phyloP scores from a whole-genome alignment of 2,888 invertebrate genomes.

The Carabus problematicus region DNA sequence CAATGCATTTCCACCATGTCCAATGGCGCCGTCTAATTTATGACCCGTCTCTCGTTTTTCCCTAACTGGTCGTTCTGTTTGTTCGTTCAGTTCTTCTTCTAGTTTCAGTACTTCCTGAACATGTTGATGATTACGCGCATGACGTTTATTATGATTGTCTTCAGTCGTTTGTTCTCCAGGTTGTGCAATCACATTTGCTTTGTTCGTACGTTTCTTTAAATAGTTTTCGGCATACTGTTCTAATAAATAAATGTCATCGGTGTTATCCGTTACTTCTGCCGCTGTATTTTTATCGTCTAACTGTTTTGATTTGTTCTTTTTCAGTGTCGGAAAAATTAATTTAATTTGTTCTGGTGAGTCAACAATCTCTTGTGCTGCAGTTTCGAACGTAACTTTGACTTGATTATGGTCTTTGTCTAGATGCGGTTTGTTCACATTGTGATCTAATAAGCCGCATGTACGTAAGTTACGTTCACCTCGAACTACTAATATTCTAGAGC shows the following conservation, averaged over 20 bases:
- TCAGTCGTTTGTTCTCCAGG: slow-evolving; percentile 25
- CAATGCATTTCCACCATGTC: slow-evolving; percentile 76
- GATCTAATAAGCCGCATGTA: slow-evolving; percentile 79
- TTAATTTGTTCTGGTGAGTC: slow-evolving; percentile 46
- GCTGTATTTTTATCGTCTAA: slow-evolving; percentile 39
- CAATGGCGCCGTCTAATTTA: slow-evolving; percentile 73
- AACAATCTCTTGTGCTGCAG: slow-evolving; percentile 61
- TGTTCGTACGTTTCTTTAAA: slow-evolving; percentile 47
- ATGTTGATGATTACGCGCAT: slow-evolving; percentile 43
- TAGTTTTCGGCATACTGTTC: slow-evolving; percentile 44
- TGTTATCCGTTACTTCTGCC: slow-evolving; percentile 47
- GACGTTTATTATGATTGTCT: slow-evolving; percentile 43
- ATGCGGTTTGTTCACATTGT: slow-evolving; percentile 70
- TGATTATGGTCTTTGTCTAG: slow-evolving; percentile 64
- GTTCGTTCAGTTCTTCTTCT: slow-evolving; percentile 25
- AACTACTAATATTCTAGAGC: slow-evolving; percentile 81
- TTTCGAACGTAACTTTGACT: slow-evolving; percentile 66
- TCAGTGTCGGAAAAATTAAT: slow-evolving; percentile 42
- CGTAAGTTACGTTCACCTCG: slow-evolving; percentile 79
- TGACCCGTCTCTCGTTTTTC: slow-evolving; percentile 37
- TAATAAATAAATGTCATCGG: slow-evolving; percentile 44
- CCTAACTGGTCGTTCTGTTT: neutral
- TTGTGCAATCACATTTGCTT: slow-evolving; percentile 28
- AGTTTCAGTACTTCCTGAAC: slow-evolving; percentile 42
- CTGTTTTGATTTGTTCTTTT: slow-evolving; percentile 17